These are phyloP conservation scores for Aulostomus chinensis DNA, from an alignment of 2,797 vertebrate species.

Conservation along the genomic window DNA sequence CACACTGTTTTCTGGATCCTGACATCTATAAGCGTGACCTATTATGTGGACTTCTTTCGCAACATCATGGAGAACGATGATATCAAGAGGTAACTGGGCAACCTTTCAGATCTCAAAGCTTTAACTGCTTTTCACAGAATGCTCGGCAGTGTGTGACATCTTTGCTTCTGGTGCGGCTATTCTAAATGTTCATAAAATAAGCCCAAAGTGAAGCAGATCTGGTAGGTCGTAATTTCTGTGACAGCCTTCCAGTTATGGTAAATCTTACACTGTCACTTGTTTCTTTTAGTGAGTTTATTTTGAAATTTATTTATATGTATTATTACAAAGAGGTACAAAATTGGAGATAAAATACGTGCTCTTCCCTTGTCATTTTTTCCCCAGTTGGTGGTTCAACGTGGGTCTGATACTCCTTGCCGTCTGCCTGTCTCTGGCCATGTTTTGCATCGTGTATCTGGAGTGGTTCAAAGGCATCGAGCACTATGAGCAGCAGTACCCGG, in stretches of 20 bases:
- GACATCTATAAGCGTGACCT: slow-evolving; percentile 87
- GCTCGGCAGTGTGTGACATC: too few species aligned
- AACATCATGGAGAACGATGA: slow-evolving; percentile 83
- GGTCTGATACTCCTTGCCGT: slow-evolving; percentile 80
- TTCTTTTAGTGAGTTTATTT: too few species aligned
- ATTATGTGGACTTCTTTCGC: slow-evolving; percentile 90
- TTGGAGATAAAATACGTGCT: background rate
- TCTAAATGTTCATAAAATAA: too few species aligned
- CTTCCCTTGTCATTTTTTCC: slow-evolving; percentile 7
- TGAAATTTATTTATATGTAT: too few species aligned
- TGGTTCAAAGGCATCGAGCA: slow-evolving; percentile 90
- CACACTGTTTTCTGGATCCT: slow-evolving; percentile 96
- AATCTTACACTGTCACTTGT: too few species aligned
- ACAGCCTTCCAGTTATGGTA: too few species aligned
- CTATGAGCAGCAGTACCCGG: slow-evolving; percentile 89
- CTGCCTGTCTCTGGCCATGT: slow-evolving; percentile 85
- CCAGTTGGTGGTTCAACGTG: slow-evolving; percentile 90
- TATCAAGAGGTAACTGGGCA: slow-evolving; percentile 83
- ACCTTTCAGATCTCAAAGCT: background rate
- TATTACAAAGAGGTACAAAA: too few species aligned
- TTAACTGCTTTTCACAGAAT: too few species aligned
- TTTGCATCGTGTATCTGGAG: slow-evolving; percentile 94
- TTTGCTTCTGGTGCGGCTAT: too few species aligned
- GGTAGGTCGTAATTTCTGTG: too few species aligned
- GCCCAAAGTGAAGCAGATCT: too few species aligned